Percentiles rank a stretch among this genome's conserved stretches.
Evolutionary conservation across 2,888 invertebrate species (phyloP).

Genomic region (Chrysina gloriosa): DNA sequence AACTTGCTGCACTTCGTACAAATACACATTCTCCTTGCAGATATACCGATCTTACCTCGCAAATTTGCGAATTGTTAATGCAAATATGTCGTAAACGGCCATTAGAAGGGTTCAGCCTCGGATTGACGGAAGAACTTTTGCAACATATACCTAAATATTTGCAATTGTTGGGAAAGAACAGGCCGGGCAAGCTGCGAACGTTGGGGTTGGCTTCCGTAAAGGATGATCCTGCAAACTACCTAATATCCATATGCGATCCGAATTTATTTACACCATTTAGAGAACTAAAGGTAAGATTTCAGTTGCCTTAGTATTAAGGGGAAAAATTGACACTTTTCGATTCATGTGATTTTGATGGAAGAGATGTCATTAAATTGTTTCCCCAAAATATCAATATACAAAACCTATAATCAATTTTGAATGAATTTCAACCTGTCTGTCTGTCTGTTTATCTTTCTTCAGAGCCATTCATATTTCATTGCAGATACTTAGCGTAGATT

Average conservation of each 20-base stretch:
- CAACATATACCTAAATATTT: constrained; percentile 57
- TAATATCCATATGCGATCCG: constrained; percentile 69
- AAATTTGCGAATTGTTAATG: constrained; percentile 38
- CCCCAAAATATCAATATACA: no score
- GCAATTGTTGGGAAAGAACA: constrained; percentile 58
- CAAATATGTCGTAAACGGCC: constrained; percentile 53
- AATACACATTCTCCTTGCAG: constrained; percentile 5
- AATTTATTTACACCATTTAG: constrained; percentile 71
- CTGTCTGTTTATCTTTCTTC: no score
- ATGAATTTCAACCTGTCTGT: constrained; percentile 12
- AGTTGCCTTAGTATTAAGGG: no score
- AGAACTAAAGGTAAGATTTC: constrained; percentile 68
- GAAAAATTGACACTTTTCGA: no score
- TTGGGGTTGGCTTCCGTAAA: constrained; percentile 79
- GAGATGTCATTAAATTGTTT: no score
- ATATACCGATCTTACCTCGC: constrained; percentile 23
- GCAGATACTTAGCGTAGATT: constrained; percentile 69
- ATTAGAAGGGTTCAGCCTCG: constrained; percentile 61
- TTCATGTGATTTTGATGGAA: no score
- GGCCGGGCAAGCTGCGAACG: constrained; percentile 70
- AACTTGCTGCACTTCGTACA: no score
- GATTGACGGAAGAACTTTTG: constrained; percentile 62
- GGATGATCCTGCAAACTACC: constrained; percentile 77
- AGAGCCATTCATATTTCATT: no score
- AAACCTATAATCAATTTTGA: no score